Evolutionary conservation across 2,113 vertebrate genomes (phyloP).

Genomic region (Rhinichthys klamathensis): DNA sequence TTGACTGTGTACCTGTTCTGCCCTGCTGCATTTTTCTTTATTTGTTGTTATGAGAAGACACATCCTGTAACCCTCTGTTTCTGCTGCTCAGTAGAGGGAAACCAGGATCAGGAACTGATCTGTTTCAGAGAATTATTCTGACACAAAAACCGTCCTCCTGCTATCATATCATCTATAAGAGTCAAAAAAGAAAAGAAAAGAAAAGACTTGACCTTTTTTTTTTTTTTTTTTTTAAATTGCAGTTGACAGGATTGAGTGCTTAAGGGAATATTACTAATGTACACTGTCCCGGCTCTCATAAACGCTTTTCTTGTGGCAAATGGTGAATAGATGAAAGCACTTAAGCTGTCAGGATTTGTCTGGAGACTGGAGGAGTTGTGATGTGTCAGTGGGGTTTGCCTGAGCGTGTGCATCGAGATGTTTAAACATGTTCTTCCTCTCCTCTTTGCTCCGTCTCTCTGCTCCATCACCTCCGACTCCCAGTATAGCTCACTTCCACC

Average conservation of each 20-base stretch:
- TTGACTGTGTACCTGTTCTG: constrained; percentile 27
- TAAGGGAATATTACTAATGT: constrained; percentile 66
- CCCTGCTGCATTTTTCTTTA: constrained; percentile 30
- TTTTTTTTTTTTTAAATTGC: constrained; percentile 59
- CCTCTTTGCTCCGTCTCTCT: not conserved
- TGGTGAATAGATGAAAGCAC: constrained; percentile 69
- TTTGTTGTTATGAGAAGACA: constrained; percentile 40
- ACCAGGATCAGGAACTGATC: constrained; percentile 27
- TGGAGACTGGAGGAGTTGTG: constrained; percentile 57
- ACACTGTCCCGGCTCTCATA: constrained; percentile 55
- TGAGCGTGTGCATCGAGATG: constrained; percentile 45
- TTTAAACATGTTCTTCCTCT: constrained; percentile 35
- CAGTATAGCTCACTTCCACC: constrained; percentile 23
- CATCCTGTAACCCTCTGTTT: constrained; percentile 21
- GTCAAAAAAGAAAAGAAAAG: constrained; percentile 48
- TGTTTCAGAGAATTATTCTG: constrained; percentile 40
- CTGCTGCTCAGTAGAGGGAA: constrained; percentile 42
- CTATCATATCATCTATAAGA: constrained; percentile 62
- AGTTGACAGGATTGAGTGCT: constrained; percentile 66
- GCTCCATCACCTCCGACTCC: constrained; percentile 49
- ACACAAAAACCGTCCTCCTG: constrained; percentile 46
- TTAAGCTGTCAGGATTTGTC: constrained; percentile 75
- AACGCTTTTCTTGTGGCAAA: constrained; percentile 48
- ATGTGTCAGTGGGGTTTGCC: constrained; percentile 57
- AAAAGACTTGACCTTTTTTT: constrained; percentile 67